A percentile compares a stretch with the other conserved stretches of the same genome.
These are phyloP conservation scores for Julus scandinavius DNA, from an alignment of 2,888 invertebrate species.

Conservation along the genomic window DNA sequence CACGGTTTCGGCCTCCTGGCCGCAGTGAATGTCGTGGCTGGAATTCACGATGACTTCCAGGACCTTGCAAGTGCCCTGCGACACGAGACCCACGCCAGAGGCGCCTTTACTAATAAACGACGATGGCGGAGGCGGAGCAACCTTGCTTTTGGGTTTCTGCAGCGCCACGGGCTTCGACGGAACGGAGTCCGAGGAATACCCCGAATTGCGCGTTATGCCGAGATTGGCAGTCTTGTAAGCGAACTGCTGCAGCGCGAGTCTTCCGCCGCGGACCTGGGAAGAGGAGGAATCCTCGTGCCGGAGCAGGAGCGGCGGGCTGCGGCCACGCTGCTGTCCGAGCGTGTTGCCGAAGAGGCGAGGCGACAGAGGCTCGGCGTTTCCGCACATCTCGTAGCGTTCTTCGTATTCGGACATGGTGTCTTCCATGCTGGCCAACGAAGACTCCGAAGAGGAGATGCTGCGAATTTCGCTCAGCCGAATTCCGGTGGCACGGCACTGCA, in stretches of 20 bases:
- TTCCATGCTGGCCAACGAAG: constrained; percentile 58
- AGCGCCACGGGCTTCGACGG: neutral
- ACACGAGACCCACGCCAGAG: neutral
- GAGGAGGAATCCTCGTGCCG: neutral
- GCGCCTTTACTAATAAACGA: neutral
- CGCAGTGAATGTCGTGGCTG: neutral
- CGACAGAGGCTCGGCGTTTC: neutral
- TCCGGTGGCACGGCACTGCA: constrained; percentile 55
- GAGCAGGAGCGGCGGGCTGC: neutral
- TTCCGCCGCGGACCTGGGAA: neutral
- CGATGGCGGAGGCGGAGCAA: neutral
- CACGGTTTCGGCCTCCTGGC: neutral
- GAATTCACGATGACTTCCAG: constrained; percentile 55
- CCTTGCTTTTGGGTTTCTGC: constrained; percentile 18
- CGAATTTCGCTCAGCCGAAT: constrained; percentile 55
- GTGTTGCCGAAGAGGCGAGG: neutral
- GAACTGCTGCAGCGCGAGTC: neutral
- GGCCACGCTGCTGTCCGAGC: neutral
- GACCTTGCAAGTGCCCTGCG: constrained; percentile 53
- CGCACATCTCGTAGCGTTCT: constrained; percentile 1
- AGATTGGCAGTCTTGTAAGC: neutral
- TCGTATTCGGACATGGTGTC: constrained; percentile 54
- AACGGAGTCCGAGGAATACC: neutral
- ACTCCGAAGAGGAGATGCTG: constrained; percentile 59
- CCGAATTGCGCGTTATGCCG: neutral